Evolutionary conservation across 2,888 invertebrate genomes (phyloP).

Genomic region (Elegia similella): DNA sequence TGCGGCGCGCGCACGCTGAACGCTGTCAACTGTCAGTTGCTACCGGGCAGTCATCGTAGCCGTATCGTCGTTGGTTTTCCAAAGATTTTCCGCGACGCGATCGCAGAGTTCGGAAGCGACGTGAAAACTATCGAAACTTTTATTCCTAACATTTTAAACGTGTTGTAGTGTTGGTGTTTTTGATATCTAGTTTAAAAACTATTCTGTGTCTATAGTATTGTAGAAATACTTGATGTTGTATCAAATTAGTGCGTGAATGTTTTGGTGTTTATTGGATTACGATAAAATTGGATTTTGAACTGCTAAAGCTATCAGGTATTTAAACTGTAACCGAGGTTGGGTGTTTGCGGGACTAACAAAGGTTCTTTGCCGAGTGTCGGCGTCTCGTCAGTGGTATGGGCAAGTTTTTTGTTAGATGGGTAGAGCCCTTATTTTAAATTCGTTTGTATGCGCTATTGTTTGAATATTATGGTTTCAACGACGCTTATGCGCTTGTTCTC

Average conservation of each 20-base stretch:
- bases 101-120: conserved; percentile 38
- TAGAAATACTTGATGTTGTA: conserved; percentile 30
- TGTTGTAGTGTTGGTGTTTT: conserved; percentile 14
- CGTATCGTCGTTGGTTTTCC: conserved; percentile 29
- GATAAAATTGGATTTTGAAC: conserved; percentile 28
- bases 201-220: conserved; percentile 16
- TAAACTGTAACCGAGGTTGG: conserved; percentile 26
- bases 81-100: conserved; percentile 36
- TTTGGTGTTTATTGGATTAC: conserved; percentile 31
- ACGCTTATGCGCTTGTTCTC: conserved; percentile 38
- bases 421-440: conserved; percentile 56
- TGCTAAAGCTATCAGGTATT: conserved; percentile 29
- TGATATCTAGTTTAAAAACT: not conserved
- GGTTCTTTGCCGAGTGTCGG: conserved; percentile 42
- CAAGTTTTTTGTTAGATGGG: conserved; percentile 54
- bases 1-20: conserved; percentile 72
- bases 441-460: conserved; percentile 65
- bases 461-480: conserved; percentile 44
- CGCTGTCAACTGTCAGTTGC: conserved; percentile 60
- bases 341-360: conserved; percentile 23
- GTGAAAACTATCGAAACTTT: conserved; percentile 36
- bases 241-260: conserved; percentile 19
- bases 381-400: conserved; percentile 51
- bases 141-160: conserved; percentile 6
- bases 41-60: conserved; percentile 37